Conservation (phyloP, 2,797 vertebrate genomes). For the Microchirus variegatus region DNA sequence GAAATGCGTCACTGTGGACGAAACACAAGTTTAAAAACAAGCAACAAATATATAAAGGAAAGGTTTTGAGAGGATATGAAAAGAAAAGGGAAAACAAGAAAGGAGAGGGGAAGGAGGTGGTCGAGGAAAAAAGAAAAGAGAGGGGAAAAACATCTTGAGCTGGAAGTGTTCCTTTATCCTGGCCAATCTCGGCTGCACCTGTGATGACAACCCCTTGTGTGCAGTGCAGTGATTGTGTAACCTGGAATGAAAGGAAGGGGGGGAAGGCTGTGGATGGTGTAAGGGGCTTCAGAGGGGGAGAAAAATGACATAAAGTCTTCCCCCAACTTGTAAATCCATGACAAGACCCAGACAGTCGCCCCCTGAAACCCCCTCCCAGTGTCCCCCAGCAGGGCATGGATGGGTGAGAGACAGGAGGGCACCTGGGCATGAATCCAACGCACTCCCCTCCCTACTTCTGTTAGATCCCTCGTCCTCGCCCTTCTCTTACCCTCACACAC, state of each 20-base stretch:
- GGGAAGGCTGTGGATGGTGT: conserved; percentile 53
- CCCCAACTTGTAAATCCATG: conserved; percentile 72
- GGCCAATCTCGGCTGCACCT: conserved; percentile 81
- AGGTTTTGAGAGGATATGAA: conserved; percentile 37
- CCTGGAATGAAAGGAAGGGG: conserved; percentile 69
- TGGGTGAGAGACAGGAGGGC: conserved; percentile 38
- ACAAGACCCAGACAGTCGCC: conserved; percentile 73
- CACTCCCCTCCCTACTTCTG: conserved; percentile 60
- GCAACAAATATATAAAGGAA: conserved; percentile 34
- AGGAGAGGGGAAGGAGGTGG: conserved; percentile 44
- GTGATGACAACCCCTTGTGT: conserved; percentile 83
- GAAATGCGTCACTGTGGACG: background rate
- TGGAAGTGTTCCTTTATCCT: conserved; percentile 77
- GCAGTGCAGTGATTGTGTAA: conserved; percentile 80
- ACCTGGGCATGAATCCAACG: conserved; percentile 47
- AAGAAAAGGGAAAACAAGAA: conserved; percentile 52
- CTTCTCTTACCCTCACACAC: conserved; percentile 34
- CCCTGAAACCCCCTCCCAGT: conserved; percentile 58
- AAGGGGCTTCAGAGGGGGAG: conserved; percentile 59
- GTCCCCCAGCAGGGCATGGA: conserved; percentile 63
- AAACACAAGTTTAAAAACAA: conserved; percentile 28
- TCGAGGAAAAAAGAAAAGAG: conserved; percentile 44
- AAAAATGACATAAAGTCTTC: conserved; percentile 70
- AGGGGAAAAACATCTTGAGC: conserved; percentile 77
- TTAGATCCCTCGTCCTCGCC: conserved; percentile 23